phyloP scores from a whole-genome alignment of 30 jellyfish, hydroid and myxozoan species.

The Aurelia coerulea region DNA sequence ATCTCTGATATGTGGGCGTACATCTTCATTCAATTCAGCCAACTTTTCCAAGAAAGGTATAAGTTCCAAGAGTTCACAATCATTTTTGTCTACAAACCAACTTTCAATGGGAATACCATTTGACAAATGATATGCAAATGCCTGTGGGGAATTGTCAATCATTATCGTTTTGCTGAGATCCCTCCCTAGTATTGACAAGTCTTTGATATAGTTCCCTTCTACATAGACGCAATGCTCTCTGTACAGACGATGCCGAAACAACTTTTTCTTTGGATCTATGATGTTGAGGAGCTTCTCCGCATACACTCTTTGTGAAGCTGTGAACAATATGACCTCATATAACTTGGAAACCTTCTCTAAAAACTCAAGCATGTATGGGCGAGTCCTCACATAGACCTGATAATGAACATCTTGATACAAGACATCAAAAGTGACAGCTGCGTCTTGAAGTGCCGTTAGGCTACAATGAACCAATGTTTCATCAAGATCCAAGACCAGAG shows the following conservation, averaged over 20 bases:
- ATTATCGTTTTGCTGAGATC: slow-evolving; percentile 90
- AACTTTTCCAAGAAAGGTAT: slow-evolving; percentile 91
- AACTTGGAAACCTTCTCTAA: slow-evolving; percentile 83
- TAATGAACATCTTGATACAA: slow-evolving; percentile 76
- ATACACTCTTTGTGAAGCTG: slow-evolving; percentile 96
- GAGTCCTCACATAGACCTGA: slow-evolving; percentile 89
- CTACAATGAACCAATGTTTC: slow-evolving; percentile 99
- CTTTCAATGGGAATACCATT: slow-evolving; percentile 98
- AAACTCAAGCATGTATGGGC: slow-evolving; percentile 91
- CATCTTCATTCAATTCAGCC: slow-evolving; percentile 94
- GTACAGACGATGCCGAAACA: slow-evolving; percentile 93
- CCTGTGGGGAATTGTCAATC: slow-evolving; percentile 98
- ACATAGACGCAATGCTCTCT: slow-evolving; percentile 97
- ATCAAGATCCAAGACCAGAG: slow-evolving; percentile 92
- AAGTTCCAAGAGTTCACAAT: slow-evolving; percentile 92
- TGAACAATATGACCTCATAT: slow-evolving; percentile 91
- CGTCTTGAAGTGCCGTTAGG: slow-evolving; percentile 78
- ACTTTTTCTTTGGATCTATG: slow-evolving; percentile 86
- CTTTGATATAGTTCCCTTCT: slow-evolving; percentile 97
- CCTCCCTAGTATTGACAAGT: slow-evolving; percentile 90
- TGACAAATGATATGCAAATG: slow-evolving; percentile 97
- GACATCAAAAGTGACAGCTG: slow-evolving; percentile 88
- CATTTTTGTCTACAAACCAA: slow-evolving; percentile 97
- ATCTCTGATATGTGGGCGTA: slow-evolving; percentile 97
- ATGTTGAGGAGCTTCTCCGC: slow-evolving; percentile 95